These are phyloP conservation scores for Sparidentex hasta DNA, from an alignment of 2,797 vertebrate species.

Conservation along the genomic window DNA sequence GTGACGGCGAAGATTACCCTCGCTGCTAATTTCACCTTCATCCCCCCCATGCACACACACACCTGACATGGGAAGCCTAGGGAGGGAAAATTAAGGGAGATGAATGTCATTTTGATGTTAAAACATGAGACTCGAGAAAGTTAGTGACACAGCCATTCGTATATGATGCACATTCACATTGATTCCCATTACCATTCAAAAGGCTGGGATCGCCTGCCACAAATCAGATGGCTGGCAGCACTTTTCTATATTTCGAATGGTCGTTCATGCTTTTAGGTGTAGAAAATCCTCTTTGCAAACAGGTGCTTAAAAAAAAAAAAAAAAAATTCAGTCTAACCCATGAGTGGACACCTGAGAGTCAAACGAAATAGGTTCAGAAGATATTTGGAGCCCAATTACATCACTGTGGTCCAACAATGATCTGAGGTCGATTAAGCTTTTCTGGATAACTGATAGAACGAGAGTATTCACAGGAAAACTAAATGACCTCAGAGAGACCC, in stretches of 20 bases:
- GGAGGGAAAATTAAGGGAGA: neutral
- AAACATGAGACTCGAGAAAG: neutral
- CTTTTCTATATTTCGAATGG: neutral
- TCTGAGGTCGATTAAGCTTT: neutral
- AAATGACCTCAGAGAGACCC: neutral
- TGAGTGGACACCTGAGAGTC: neutral
- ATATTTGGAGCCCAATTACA: neutral
- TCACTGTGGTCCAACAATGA: neutral
- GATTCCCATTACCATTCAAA: neutral
- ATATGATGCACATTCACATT: too few relatives aligned
- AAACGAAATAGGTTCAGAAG: neutral
- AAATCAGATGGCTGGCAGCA: neutral
- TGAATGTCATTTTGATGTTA: constrained; percentile 37
- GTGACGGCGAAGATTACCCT: constrained; percentile 60
- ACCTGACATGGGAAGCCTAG: constrained; percentile 21
- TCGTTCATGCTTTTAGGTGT: neutral
- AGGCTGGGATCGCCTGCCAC: neutral
- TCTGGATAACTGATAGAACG: neutral
- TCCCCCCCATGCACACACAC: neutral
- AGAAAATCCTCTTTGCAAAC: neutral
- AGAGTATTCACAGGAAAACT: neutral
- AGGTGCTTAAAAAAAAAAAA: neutral
- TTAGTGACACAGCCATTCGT: neutral
- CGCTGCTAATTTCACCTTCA: constrained; percentile 64
- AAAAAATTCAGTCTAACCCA: neutral